Evolutionary conservation across 2,113 vertebrate genomes (phyloP).

Genomic region (Gymnarchus niloticus): DNA sequence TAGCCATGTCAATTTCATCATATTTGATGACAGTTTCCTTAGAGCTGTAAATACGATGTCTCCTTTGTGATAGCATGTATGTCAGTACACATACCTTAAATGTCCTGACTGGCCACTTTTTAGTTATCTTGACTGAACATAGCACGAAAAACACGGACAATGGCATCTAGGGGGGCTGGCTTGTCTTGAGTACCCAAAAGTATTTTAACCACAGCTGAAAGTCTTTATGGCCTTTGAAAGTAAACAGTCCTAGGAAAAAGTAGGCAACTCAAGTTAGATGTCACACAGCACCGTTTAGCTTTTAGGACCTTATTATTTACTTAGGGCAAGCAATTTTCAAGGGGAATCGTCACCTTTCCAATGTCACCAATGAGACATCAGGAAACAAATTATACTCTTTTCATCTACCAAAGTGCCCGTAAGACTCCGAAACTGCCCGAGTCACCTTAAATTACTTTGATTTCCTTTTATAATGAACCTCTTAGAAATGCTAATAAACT

Average conservation of each 20-base stretch:
- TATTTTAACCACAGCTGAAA: neutral
- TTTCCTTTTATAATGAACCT: slow-evolving; percentile 3
- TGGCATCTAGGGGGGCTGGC: neutral
- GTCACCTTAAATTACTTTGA: neutral
- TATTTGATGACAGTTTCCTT: too few species aligned
- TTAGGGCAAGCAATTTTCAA: slow-evolving; percentile 1
- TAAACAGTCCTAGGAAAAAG: too few species aligned
- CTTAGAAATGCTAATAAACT: neutral
- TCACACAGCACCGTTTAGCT: neutral
- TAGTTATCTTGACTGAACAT: neutral
- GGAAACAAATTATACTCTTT: neutral
- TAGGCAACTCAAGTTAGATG: neutral
- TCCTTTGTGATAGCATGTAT: neutral
- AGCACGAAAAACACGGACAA: neutral
- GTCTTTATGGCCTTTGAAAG: neutral
- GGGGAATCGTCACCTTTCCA: neutral
- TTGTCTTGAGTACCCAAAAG: neutral
- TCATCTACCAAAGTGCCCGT: neutral
- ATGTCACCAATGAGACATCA: neutral
- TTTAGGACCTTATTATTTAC: neutral
- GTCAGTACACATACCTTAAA: neutral
- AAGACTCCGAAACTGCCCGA: neutral
- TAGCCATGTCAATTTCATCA: too few species aligned
- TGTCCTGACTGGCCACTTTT: neutral
- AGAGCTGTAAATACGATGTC: neutral